phyloP scores from a whole-genome alignment of 2,888 invertebrate genomes.

The Orthonychiurus folsomi region DNA sequence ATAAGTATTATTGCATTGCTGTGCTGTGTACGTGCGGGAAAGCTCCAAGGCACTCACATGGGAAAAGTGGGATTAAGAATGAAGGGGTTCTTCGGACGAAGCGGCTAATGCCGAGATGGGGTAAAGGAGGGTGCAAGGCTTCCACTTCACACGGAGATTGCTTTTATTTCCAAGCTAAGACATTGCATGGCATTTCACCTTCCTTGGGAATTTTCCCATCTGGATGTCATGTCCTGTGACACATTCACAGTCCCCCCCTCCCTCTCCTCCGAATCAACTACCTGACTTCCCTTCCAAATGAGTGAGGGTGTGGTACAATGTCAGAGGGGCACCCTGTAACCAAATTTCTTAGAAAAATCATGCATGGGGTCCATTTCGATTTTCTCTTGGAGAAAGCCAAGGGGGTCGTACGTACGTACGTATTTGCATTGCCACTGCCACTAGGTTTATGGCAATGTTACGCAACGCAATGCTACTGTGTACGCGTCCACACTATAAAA shows the following conservation, averaged over 20 bases:
- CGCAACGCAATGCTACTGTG: too few relatives aligned
- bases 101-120: too few relatives aligned
- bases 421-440: too few relatives aligned
- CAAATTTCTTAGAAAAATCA: background rate
- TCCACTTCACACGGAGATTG: conserved; percentile 10
- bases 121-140: too few relatives aligned
- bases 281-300: background rate
- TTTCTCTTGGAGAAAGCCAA: background rate
- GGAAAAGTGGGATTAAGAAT: too few relatives aligned
- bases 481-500: too few relatives aligned
- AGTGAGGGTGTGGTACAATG: background rate
- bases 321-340: background rate
- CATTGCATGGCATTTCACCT: background rate
- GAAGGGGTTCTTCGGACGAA: too few relatives aligned
- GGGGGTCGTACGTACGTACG: background rate
- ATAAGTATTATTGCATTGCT: too few relatives aligned
- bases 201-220: background rate
- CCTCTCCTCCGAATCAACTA: background rate
- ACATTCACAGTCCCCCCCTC: background rate
- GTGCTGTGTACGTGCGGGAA: too few relatives aligned
- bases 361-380: background rate
- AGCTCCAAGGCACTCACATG: too few relatives aligned
- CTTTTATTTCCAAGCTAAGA: background rate
- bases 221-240: background rate
- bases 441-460: too few relatives aligned